Base-by-base conservation (phyloP, 2,113 vertebrate species). In the Marmota flaviventris region DNA sequence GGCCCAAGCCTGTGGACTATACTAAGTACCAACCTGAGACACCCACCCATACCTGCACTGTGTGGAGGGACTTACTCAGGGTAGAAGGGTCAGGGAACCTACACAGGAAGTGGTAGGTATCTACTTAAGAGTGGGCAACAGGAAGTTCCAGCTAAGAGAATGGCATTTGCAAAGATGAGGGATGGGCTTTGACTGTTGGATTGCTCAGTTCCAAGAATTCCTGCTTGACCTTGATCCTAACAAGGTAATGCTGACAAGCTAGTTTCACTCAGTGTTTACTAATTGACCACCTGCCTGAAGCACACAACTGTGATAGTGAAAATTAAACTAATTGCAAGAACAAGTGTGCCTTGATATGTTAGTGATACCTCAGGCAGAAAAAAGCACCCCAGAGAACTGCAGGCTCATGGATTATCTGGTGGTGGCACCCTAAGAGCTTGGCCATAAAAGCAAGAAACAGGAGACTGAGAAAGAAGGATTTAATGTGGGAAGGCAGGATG, bases 401-500 rank as follows among this genome's bases (percentile, higher is more conserved):
- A 48, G 24, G 51, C 76, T 85, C 48, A 32, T 7, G 34, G 22
- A 34, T 42, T 1, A 24, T 58, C 42, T 67, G 32, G 42, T 29
- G 75, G 13, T 45, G 72, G 48, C 72, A 42, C 72, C 45, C 48
- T 67, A 65, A 10, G 9, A 65, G 53, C 39, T 65, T 39, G 20
- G 27, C 42, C 42, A 77, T 24, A 69, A 92, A 45, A 97, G n/a
- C 75, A 95, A 51, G 39, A 86, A 72, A 61, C 13, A 2, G 18
- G 51, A 89, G n/a, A 86, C 70, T 51, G 58, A 69, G 56, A 34
- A 85, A 86, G 12, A 11, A 92, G 69, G 45, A 79, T 98, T 98
- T 98, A 98, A 97, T 98, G 22, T 1, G 63, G 58, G 51, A 73
- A 73, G 51, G n/a, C 12, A 39, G 24, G 69, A 69, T 20, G 37